Evolutionary conservation across 2,113 vertebrate species (phyloP).

Genomic region (Tiliqua scincoides): DNA sequence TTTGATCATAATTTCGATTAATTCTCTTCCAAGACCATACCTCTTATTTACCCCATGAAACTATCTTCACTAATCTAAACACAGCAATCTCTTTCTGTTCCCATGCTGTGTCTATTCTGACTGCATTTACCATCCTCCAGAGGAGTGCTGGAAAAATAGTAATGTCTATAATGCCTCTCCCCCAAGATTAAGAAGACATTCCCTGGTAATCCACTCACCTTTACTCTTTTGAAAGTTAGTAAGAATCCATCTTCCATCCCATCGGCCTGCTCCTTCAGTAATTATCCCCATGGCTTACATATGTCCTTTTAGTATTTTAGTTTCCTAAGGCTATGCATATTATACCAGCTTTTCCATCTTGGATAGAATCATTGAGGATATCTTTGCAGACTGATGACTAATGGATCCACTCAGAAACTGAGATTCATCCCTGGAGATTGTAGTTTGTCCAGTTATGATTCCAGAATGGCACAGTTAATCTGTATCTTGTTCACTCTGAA

Average conservation of each 20-base stretch:
- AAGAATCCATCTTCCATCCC: constrained; percentile 18
- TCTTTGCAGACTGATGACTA: constrained; percentile 21
- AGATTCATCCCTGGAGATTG: constrained; percentile 16
- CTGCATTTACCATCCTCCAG: neutral
- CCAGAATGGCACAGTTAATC: constrained; percentile 17
- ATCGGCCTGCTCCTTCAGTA: neutral
- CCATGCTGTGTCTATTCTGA: neutral
- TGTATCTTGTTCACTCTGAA: neutral
- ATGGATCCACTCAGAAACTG: constrained; percentile 24
- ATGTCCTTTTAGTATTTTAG: constrained; percentile 26
- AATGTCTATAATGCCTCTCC: constrained; percentile 2
- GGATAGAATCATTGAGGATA: constrained; percentile 3
- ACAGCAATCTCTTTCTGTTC: neutral
- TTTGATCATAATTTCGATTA: neutral
- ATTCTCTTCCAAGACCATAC: neutral
- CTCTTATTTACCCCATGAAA: neutral
- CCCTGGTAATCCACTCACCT: constrained; percentile 2
- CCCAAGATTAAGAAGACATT: neutral
- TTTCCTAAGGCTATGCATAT: constrained; percentile 39
- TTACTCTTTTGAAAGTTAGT: constrained; percentile 25
- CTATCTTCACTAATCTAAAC: neutral
- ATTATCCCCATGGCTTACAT: constrained; percentile 23
- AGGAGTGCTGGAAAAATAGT: constrained; percentile 4
- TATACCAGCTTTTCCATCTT: constrained; percentile 38
- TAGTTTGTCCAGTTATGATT: constrained; percentile 27